Conservation (phyloP, 2,797 vertebrate species). For the Toxotes lorentzi region DNA sequence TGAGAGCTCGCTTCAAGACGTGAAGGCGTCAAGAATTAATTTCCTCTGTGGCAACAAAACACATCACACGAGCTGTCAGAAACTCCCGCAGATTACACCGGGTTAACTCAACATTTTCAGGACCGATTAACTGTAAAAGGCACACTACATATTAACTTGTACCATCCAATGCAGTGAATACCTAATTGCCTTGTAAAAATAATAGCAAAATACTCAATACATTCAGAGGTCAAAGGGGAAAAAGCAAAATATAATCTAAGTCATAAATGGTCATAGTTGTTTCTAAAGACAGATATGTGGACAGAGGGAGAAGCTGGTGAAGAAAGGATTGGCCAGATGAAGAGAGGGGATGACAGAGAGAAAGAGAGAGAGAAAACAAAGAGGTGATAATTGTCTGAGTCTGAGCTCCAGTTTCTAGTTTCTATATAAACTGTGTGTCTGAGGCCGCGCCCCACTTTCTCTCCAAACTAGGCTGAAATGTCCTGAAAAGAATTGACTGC, state of each 20-base stretch:
- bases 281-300: neutral
- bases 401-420: constrained; percentile 72
- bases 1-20: no score
- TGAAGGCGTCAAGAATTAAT: no score
- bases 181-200: no score
- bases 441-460: constrained; percentile 78
- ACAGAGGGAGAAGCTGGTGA: neutral
- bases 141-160: no score
- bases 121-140: no score
- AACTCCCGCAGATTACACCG: no score
- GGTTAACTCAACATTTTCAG: no score
- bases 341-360: neutral
- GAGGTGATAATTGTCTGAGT: constrained; percentile 47
- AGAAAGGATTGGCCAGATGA: neutral
- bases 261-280: neutral
- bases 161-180: no score
- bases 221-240: no score
- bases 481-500: constrained; percentile 69
- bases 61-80: no score
- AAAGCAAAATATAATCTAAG: neutral
- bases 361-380: constrained; percentile 2
- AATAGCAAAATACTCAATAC: no score
- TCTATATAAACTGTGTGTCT: constrained; percentile 74
- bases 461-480: constrained; percentile 81
- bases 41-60: no score